Base-by-base conservation (phyloP, 1,140 invertebrate genomes). In the Zophobas morio region DNA sequence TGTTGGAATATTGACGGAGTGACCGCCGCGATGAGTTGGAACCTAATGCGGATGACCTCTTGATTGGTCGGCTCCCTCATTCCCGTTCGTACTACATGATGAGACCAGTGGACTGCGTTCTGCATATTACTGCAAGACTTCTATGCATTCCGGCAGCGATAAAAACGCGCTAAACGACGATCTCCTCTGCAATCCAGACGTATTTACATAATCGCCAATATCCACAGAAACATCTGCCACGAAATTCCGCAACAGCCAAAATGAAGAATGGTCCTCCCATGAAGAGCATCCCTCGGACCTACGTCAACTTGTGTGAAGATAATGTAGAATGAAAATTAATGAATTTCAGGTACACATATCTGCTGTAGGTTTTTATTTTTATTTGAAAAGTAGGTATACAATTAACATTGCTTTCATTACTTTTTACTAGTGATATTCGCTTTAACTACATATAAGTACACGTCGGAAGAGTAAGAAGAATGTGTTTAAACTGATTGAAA, bases 201-300 rank as follows among this genome's bases (percentile, higher is more conserved):
- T 75, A 76, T 76, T 76, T 76, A 70, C 75, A 76, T 76, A 70
- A 76, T 70, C 60, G 66, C 60, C 63, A 75, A 75, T 56, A 36
- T 57, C 54, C 54, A 74, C 53, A 35, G 40, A 75, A 75, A 75
- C 54, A 72, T 72, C 47, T 73, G 53, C 54, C 56, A 75, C 54
- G 3, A 57, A 57, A 34, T 57, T 20, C 49, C 49, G 49, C 4
- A 4, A 20, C 20, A 20, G 20, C 54, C 5, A 63, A 37, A 63
- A 63, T 6, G 40, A 63, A 2, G 40, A 51, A 5, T 51, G 49
- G 0, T 20, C 49, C n/a, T 2, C 49, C 20, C 20, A 20, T 20
- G 20, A 20, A 20, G 20, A 20, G 20, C 20, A 20, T 20, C 20
- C 20, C 20, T 20, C 20, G 20, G 20, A 20, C 20, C 20, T 20